Percentiles rank a stretch among this genome's conserved stretches.
Conservation (phyloP, 2,888 invertebrate species). For the Stratiomys singularior region DNA sequence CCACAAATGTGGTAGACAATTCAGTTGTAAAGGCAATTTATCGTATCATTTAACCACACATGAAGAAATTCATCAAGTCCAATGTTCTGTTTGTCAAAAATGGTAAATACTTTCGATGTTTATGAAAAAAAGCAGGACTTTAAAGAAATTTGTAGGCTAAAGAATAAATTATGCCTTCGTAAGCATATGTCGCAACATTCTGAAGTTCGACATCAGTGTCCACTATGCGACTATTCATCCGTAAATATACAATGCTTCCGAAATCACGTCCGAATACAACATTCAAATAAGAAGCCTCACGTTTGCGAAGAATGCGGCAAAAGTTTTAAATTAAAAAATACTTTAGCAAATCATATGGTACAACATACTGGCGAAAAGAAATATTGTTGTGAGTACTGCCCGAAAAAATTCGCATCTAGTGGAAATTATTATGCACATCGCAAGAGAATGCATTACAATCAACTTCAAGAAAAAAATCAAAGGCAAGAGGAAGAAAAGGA, state of each 20-base stretch:
- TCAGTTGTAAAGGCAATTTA: constrained; percentile 53
- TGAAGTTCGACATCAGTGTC: constrained; percentile 48
- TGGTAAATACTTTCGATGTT: constrained; percentile 43
- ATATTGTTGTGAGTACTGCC: constrained; percentile 54
- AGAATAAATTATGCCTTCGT: constrained; percentile 53
- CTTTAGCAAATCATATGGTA: constrained; percentile 53
- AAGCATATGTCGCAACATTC: constrained; percentile 54
- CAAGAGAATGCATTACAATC: constrained; percentile 54
- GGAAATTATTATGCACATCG: constrained; percentile 55
- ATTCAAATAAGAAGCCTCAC: constrained; percentile 52
- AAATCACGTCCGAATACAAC: constrained; percentile 52
- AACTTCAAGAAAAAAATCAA: constrained; percentile 51
- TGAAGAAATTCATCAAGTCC: constrained; percentile 53
- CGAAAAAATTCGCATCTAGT: constrained; percentile 53
- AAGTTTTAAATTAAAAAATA: constrained; percentile 53
- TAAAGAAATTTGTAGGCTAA: constrained; percentile 48
- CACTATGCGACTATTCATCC: constrained; percentile 52
- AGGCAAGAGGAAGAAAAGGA: constrained; percentile 51
- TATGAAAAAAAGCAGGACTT: background rate
- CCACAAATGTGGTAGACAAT: constrained; percentile 53
- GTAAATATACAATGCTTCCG: constrained; percentile 51
- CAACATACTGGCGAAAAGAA: constrained; percentile 54
- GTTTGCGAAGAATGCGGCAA: constrained; percentile 52
- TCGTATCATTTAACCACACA: constrained; percentile 54
- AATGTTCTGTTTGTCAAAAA: constrained; percentile 53